A percentile compares a stretch with the other conserved stretches of the same genome.
These are phyloP conservation scores for Jordanella pulchra DNA, from an alignment of 2,797 vertebrate genomes.

Conservation along the genomic window DNA sequence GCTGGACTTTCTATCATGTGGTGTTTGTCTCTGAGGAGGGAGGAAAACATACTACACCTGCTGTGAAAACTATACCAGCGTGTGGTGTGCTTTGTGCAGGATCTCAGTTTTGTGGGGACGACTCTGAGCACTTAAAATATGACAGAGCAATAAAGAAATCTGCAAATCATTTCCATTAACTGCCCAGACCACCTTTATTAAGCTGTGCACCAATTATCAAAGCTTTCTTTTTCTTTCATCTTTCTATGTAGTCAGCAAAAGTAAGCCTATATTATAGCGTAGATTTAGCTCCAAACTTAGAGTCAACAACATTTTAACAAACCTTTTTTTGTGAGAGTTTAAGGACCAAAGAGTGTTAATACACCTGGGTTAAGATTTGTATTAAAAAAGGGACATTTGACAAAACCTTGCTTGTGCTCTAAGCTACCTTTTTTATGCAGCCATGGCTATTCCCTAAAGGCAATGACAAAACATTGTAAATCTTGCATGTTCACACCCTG, in stretches of 20 bases:
- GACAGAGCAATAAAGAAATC: conserved; percentile 13
- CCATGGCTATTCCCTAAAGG: background rate
- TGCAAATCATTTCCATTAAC: conserved; percentile 18
- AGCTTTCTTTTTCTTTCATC: conserved; percentile 32
- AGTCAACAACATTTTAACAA: conserved; percentile 40
- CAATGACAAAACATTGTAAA: conserved; percentile 3
- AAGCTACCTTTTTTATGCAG: conserved; percentile 1
- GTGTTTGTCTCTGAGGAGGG: conserved; percentile 61
- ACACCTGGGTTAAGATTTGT: conserved; percentile 31
- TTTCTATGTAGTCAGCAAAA: conserved; percentile 39
- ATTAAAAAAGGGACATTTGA: conserved; percentile 28
- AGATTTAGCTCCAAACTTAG: conserved; percentile 29
- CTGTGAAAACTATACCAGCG: conserved; percentile 43
- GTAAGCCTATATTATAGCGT: conserved; percentile 42
- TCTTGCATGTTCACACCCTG: conserved; percentile 8
- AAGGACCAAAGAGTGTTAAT: conserved; percentile 24
- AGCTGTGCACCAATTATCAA: conserved; percentile 50
- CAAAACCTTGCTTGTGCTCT: background rate
- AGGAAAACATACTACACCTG: conserved; percentile 29
- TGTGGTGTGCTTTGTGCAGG: conserved; percentile 26
- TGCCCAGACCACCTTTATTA: conserved; percentile 9
- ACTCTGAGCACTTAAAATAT: conserved; percentile 22
- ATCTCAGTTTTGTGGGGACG: conserved; percentile 10
- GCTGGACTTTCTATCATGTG: conserved; percentile 63
- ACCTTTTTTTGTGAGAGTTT: conserved; percentile 19